These are phyloP conservation scores for Trissolcus brochymenae DNA, from an alignment of 2,888 invertebrate species.

Conservation along the genomic window DNA sequence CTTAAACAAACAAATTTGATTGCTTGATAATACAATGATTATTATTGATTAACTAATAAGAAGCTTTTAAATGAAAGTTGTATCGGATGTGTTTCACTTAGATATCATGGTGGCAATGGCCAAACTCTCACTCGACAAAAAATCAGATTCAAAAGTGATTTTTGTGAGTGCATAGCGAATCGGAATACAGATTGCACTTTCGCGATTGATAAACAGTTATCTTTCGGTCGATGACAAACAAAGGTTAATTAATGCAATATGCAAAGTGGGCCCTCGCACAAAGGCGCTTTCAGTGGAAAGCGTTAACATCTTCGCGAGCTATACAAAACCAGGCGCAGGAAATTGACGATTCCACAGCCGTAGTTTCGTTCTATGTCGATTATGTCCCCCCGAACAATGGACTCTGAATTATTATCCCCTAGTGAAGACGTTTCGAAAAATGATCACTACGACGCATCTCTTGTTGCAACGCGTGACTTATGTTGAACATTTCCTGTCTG, in stretches of 20 bases:
- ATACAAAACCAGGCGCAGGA: slow-evolving; percentile 25
- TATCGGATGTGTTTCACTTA: not conserved
- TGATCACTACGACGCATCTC: slow-evolving; percentile 42
- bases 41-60: not conserved
- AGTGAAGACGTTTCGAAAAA: slow-evolving; percentile 22
- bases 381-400: slow-evolving; percentile 36
- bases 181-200: slow-evolving; percentile 47
- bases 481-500: slow-evolving; percentile 41
- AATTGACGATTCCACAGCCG: slow-evolving; percentile 42
- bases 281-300: slow-evolving; percentile 44
- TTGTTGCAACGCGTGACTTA: slow-evolving; percentile 40
- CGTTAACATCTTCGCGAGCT: slow-evolving; percentile 35
- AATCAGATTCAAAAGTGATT: slow-evolving; percentile 11
- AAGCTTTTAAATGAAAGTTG: slow-evolving; percentile 1
- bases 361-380: slow-evolving; percentile 38
- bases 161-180: slow-evolving; percentile 34
- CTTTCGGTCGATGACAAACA: slow-evolving; percentile 46
- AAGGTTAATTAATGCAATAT: slow-evolving; percentile 56
- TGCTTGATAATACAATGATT: not conserved
- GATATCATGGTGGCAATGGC: not conserved
- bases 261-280: slow-evolving; percentile 36
- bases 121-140: not conserved
- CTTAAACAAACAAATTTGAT: not conserved
- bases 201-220: slow-evolving; percentile 54
- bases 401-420: slow-evolving; percentile 30